Percentiles rank a stretch among this genome's conserved stretches.
Evolutionary conservation across 2,113 vertebrate species (phyloP).

Genomic region (Rhinoderma darwinii): DNA sequence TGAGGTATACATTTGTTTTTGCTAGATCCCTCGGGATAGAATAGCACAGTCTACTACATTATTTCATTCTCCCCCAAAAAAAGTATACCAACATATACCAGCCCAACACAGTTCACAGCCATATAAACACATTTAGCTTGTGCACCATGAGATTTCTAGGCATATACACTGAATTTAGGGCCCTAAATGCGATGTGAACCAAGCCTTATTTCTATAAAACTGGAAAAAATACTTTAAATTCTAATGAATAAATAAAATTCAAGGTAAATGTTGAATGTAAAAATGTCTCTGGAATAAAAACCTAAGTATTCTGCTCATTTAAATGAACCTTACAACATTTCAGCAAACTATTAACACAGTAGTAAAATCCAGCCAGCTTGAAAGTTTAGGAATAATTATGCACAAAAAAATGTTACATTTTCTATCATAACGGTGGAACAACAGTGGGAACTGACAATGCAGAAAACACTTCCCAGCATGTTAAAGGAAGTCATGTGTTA

Average conservation of each 20-base stretch:
- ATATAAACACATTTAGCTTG: no score
- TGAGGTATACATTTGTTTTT: no score
- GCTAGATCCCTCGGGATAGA: no score
- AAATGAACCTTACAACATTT: not conserved
- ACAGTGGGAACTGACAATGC: not conserved
- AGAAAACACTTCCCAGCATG: conserved; percentile 9
- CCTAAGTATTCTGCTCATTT: not conserved
- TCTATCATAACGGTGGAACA: not conserved
- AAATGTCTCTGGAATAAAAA: not conserved
- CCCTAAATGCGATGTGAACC: no score
- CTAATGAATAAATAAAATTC: not conserved
- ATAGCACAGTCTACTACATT: no score
- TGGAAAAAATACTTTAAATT: no score
- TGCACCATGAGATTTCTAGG: no score
- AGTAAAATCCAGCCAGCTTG: not conserved
- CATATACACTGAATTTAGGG: no score
- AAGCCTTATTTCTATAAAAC: no score
- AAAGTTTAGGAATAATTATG: conserved; percentile 3
- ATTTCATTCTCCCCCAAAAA: no score
- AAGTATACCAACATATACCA: no score
- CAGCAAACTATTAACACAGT: not conserved
- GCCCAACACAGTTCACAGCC: no score
- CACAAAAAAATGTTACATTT: not conserved
- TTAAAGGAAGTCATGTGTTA: conserved; percentile 22
- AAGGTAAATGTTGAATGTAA: not conserved